Percentiles rank a stretch among this genome's conserved stretches.
Evolutionary conservation across 2,888 invertebrate species (phyloP).

Genomic region (Agrilus cyanescens): DNA sequence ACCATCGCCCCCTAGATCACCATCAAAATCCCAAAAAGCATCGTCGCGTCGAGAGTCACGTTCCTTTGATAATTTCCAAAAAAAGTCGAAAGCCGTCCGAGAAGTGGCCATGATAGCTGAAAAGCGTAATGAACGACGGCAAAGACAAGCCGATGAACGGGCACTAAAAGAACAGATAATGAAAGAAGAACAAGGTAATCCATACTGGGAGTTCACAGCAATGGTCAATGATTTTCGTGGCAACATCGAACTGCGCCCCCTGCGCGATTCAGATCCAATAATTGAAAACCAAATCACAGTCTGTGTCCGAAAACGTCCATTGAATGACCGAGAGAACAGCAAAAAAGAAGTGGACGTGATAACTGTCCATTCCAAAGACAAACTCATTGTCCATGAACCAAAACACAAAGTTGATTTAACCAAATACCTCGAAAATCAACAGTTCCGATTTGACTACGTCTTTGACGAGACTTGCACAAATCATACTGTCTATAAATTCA

Average conservation of each 20-base stretch:
- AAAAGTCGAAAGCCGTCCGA: conserved; percentile 39
- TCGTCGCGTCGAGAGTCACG: conserved; percentile 19
- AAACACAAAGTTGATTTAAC: conserved; percentile 95
- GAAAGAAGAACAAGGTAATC: conserved; percentile 87
- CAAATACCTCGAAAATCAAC: conserved; percentile 95
- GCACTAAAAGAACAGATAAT: conserved; percentile 80
- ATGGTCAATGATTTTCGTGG: conserved; percentile 88
- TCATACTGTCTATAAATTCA: conserved; percentile 95
- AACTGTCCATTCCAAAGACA: conserved; percentile 84
- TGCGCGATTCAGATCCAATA: conserved; percentile 69
- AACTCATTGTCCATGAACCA: conserved; percentile 82
- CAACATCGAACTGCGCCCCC: conserved; percentile 75
- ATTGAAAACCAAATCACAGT: conserved; percentile 96
- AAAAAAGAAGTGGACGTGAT: conserved; percentile 93
- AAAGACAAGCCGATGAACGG: conserved; percentile 76
- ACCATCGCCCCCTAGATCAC: conserved; percentile 15
- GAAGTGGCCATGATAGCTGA: conserved; percentile 93
- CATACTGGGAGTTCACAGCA: conserved; percentile 90
- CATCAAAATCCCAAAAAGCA: conserved; percentile 17
- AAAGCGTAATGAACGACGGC: conserved; percentile 85
- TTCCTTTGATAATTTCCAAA: conserved; percentile 24
- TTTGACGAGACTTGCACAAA: conserved; percentile 94
- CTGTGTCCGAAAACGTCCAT: conserved; percentile 91
- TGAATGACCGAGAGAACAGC: conserved; percentile 79
- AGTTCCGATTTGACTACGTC: conserved; percentile 96